Conservation (phyloP, 2,797 vertebrate species). For the Cyprinella venusta region DNA sequence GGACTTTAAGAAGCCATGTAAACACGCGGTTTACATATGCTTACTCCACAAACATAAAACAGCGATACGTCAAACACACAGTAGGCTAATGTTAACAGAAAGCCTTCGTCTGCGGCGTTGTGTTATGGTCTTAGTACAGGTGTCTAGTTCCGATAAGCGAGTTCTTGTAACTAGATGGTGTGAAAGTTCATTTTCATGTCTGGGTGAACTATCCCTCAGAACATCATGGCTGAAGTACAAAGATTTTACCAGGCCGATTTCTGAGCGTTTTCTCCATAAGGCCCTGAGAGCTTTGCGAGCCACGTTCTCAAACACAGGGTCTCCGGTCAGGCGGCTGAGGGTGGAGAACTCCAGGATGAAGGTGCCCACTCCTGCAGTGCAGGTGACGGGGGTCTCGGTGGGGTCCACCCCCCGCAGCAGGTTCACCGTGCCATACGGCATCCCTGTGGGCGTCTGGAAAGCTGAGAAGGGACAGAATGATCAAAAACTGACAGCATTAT, state of each 20-base stretch:
- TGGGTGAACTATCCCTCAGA: background rate
- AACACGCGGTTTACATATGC: no score
- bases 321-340: slow-evolving; percentile 91
- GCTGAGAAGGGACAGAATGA: slow-evolving; percentile 71
- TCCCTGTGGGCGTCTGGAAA: slow-evolving; percentile 93
- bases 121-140: no score
- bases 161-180: background rate
- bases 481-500: background rate
- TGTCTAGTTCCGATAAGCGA: background rate
- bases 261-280: slow-evolving; percentile 91
- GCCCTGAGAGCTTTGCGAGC: slow-evolving; percentile 87
- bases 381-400: slow-evolving; percentile 92
- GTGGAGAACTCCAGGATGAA: slow-evolving; percentile 96
- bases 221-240: background rate
- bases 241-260: slow-evolving; percentile 91
- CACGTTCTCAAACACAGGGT: slow-evolving; percentile 83
- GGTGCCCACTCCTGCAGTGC: slow-evolving; percentile 94
- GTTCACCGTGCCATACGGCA: slow-evolving; percentile 97
- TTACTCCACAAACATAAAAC: no score
- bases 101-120: no score
- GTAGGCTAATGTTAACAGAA: no score
- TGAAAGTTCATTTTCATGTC: background rate
- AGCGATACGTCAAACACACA: no score
- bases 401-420: slow-evolving; percentile 90
- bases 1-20: no score